Evolutionary conservation across 2,113 vertebrate species (phyloP), one percentile per base, ranked within the genome.

Genomic region (Crotophaga sulcirostris): DNA sequence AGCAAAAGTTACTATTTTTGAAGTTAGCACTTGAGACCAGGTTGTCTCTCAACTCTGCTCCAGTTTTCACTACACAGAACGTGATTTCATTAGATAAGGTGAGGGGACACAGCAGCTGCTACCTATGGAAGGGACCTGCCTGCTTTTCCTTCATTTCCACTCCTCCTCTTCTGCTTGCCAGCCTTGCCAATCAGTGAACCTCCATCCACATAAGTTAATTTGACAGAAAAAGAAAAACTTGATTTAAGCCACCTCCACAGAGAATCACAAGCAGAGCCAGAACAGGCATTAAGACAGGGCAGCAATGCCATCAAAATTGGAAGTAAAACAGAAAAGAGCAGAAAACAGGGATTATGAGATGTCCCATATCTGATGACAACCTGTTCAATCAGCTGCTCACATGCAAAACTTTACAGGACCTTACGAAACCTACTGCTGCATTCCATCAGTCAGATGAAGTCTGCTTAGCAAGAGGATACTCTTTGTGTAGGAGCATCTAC

Each of bases 221-320:
- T 7, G n/a, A 82, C 28, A 74, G 36, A 45, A 88, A 89, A 66
- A 63, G 18, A 28, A 63, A 79, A 64, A 17, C 2, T 38, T 64
- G 40, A 26, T 16, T 81, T 29, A 62, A 69, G 56, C 13, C 72
- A 67, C 29, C 38, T 58, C 45, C 18, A 26, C 38, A 54, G 36
- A 92, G n/a, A 54, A 66, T 10, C 42, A 44, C 34, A 44, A 74
- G 72, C 19, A 42, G 28, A 94, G 34, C 23, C 21, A 63, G 42
- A 69, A 69, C 15, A 58, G n/a, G 33, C 13, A 26, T 13, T 18
- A 60, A 15, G 25, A 19, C 11, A 59, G 40, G n/a, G 36, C 47
- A 84, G 76, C 55, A 42, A 49, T 36, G 24, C 9, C 38, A 52
- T 0, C 0, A 33, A 76, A 44, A 29, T 3, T 34, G 29, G 17